Base-by-base conservation (phyloP, 2,888 invertebrate genomes). In the Cryptocephalus moraei region DNA sequence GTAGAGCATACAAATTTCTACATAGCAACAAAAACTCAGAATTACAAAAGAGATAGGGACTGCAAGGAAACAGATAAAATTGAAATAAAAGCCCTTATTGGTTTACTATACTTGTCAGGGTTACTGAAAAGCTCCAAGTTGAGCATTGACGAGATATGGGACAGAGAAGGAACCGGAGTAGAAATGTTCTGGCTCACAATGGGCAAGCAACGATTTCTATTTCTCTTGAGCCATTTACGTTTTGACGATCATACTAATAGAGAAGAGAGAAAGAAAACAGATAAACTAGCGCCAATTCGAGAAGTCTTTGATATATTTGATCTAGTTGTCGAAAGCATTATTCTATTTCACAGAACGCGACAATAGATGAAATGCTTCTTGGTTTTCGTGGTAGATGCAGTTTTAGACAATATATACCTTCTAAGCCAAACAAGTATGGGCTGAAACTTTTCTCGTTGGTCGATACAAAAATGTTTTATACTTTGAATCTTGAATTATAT, bases 71-170 rank as follows among this genome's bases (percentile, higher is more conserved):
- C 58, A 14, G 54, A 62, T 50, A 34, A 44, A 14, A 51, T 47
- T 45, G 59, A 65, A 57, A 47, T 60, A 31, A 55, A 57, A 44
- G 62, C 56, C 36, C 58, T 63, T 43, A 56, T 63, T 48, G 59
- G 61, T 32, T 49, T 63, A 22, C 49, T 64, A 32, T 63, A 64
- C 50, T 49, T 63, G 40, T 55, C 60, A 49, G 63, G 62, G 42
- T 46, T 55, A 8, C 53, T 54, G 14, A 52, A 55, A 59, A 33
- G 53, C n/a, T n/a, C n/a, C n/a, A n/a, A n/a, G n/a, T n/a, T n/a
- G n/a, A n/a, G n/a, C n/a, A n/a, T 34, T 34, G 34, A 34, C 9
- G 58, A 62, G 39, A 47, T 62, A 38, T 64, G 60, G 60, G 54
- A 50, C 11, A 53, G 45, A 36, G 51, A 60, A 44, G 59, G 61